Conservation (phyloP, 2,888 invertebrate species). For the Anthophora plumipes region DNA sequence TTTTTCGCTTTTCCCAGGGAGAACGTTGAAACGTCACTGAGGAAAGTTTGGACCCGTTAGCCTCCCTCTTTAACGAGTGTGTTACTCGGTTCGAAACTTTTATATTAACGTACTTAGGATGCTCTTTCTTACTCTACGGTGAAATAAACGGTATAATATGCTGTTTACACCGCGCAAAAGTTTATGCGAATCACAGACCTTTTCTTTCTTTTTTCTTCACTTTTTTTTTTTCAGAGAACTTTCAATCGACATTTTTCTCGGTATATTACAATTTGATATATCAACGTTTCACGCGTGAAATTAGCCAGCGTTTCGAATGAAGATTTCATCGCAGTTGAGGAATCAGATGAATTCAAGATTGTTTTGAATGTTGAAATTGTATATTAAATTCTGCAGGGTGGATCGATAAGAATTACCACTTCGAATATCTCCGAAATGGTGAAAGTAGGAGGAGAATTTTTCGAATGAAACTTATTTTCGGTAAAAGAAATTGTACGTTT, state of each 20-base stretch:
- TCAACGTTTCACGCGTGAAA: too few species aligned
- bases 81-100: neutral
- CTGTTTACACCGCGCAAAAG: neutral
- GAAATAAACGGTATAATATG: neutral
- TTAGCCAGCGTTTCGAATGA: neutral
- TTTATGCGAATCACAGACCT: neutral
- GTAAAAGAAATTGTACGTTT: too few species aligned
- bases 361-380: neutral
- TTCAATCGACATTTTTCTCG: neutral
- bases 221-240: neutral
- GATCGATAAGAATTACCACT: too few species aligned
- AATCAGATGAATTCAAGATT: neutral
- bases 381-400: too few species aligned
- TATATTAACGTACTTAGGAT: neutral
- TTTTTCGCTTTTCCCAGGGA: conserved; percentile 6
- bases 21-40: neutral
- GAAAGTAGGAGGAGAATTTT: too few species aligned
- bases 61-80: too few species aligned
- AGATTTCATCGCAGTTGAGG: neutral
- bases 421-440: too few species aligned
- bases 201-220: too few species aligned
- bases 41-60: neutral
- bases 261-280: too few species aligned
- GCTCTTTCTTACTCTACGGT: neutral
- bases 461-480: too few species aligned